phyloP scores from a whole-genome alignment of 2,113 vertebrate genomes.

The Tragelaphus imberbis region DNA sequence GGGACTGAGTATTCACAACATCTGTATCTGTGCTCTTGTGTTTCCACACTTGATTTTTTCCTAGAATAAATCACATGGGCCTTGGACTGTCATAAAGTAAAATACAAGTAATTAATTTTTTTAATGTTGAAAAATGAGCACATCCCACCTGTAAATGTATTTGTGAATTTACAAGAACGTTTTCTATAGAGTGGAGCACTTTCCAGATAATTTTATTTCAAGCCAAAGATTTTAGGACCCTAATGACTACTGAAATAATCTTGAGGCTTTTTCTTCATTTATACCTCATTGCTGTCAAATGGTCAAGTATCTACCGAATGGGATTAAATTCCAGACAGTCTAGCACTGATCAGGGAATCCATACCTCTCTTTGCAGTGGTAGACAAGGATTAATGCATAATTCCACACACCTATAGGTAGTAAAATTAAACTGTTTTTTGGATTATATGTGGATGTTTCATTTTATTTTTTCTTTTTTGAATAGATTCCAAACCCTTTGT shows the following conservation, averaged over 20 bases:
- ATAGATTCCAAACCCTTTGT: conserved; percentile 92
- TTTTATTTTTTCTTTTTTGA: background rate
- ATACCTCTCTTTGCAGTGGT: background rate
- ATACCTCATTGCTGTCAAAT: background rate
- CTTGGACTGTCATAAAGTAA: background rate
- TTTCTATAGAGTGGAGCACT: background rate
- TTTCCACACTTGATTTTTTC: conserved; percentile 25
- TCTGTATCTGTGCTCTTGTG: conserved; percentile 54
- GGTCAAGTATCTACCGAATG: background rate
- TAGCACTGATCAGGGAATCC: background rate
- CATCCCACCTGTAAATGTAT: background rate
- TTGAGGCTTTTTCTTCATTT: background rate
- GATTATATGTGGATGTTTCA: background rate
- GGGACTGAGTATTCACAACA: conserved; percentile 67
- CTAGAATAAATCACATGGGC: background rate
- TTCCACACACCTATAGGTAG: background rate
- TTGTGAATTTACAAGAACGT: background rate
- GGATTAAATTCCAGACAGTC: background rate
- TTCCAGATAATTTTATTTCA: conserved; percentile 16
- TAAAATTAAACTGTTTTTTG: conserved; percentile 24
- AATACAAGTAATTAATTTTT: conserved; percentile 18
- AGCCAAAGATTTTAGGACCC: background rate
- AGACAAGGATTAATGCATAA: background rate
- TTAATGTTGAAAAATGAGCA: background rate
- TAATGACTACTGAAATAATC: background rate